Conservation (phyloP, 53 echinoderm and acorn worm species). For the Actinopyga echinites region DNA sequence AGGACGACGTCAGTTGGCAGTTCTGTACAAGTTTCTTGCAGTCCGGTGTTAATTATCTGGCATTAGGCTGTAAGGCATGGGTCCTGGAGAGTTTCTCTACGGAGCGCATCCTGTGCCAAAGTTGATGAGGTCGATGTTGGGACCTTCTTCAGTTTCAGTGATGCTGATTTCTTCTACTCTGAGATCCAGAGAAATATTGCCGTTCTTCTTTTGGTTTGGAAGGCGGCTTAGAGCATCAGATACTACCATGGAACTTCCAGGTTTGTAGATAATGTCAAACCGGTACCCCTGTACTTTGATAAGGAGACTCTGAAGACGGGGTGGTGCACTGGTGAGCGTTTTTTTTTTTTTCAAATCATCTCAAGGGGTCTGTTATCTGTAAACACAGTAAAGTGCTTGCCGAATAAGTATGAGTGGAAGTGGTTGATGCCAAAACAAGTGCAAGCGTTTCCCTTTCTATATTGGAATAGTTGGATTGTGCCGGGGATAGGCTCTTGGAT, state of each 20-base stretch:
- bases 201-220: constrained; percentile 48
- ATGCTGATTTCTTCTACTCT: constrained; percentile 36
- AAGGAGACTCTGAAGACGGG: constrained; percentile 55
- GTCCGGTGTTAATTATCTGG: neutral
- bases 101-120: constrained; percentile 46
- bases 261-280: constrained; percentile 51
- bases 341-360: constrained; percentile 67
- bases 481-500: constrained; percentile 53
- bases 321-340: constrained; percentile 59
- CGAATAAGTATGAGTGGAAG: constrained; percentile 61
- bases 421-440: constrained; percentile 50
- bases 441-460: too few species aligned
- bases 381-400: constrained; percentile 55
- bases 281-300: constrained; percentile 73
- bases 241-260: too few species aligned
- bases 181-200: constrained; percentile 35
- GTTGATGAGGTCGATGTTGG: constrained; percentile 46
- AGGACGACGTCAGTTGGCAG: too few species aligned
- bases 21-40: constrained; percentile 23
- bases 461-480: too few species aligned
- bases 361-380: constrained; percentile 70
- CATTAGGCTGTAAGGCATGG: constrained; percentile 4
- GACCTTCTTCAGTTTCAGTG: neutral
- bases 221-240: constrained; percentile 64
- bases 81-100: constrained; percentile 34